These are phyloP conservation scores for Formica exsecta DNA, from an alignment of 1,140 invertebrate genomes.

Conservation along the genomic window DNA sequence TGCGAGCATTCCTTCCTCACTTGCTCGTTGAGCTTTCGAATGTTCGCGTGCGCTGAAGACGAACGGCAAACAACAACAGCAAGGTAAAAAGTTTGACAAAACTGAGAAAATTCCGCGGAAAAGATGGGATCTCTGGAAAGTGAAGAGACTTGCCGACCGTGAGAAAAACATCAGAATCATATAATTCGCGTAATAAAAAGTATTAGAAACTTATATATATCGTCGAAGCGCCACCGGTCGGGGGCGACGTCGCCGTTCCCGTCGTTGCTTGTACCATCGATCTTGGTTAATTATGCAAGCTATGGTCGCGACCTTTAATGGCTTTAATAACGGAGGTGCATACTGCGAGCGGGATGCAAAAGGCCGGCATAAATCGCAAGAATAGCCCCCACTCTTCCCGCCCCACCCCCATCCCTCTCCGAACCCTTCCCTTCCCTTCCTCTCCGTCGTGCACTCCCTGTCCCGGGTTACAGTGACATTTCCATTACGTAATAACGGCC, in stretches of 20 bases:
- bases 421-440: neutral
- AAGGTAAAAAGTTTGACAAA: slow-evolving; percentile 16
- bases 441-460: neutral
- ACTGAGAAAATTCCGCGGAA: slow-evolving; percentile 17
- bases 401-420: no score
- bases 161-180: slow-evolving; percentile 44
- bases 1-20: neutral
- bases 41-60: neutral
- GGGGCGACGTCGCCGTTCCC: slow-evolving; percentile 22
- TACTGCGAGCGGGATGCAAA: slow-evolving; percentile 30
- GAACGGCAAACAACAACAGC: neutral
- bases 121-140: neutral
- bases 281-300: slow-evolving; percentile 74
- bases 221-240: slow-evolving; percentile 16
- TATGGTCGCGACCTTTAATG: slow-evolving; percentile 69
- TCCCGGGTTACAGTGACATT: slow-evolving; percentile 33
- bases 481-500: slow-evolving; percentile 55
- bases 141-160: neutral
- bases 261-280: slow-evolving; percentile 65
- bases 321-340: slow-evolving; percentile 67
- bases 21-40: neutral
- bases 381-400: neutral
- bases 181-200: slow-evolving; percentile 27
- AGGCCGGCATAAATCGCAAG: slow-evolving; percentile 56
- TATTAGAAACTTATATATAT: slow-evolving; percentile 65